Base-by-base conservation (phyloP, 1,140 invertebrate genomes). In the Diorhabda carinulata region DNA sequence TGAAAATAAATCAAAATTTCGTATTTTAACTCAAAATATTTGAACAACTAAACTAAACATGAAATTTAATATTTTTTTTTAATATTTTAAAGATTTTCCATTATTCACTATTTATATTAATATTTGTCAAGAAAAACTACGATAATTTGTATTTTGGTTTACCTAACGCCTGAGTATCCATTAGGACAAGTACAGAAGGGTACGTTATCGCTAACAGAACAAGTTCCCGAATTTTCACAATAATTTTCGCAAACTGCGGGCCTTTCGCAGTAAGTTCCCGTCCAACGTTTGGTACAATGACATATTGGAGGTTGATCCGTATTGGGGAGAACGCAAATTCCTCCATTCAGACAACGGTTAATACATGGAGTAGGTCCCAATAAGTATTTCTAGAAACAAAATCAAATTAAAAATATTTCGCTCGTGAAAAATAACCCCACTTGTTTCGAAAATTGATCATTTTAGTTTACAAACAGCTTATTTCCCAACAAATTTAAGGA, bases 141-240 rank as follows among this genome's bases (percentile, higher is more conserved):
- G 25, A 25, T 25, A 25, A 25, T 25, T 41, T 61, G 59, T 10
- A 4, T 52, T 5, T 6, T 52, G 2, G n/a, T n/a, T 52, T 4
- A 52, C 47, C n/a, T 52, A 3, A 52, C 47, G 6, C 47, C 47
- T 4, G 47, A 52, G 65, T 67, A 75, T 59, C 64, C 71, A 2
- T 63, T 8, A 0, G 74, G 69, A 68, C 78, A 80, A 45, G 60
- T 60, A 69, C 76, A 85, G 69, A 81, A 82, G 4, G 83, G 83
- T 58, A 81, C 77, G 25, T 80, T 80, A 72, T 82, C 82, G 10
- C 75, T 80, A 0, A 79, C 74, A 5, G 74, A 74, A 71, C 88
- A 90, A 6, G 82, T 83, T 43, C 85, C 89, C 43, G 82, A 82
- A 78, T 88, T 87, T 66, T 83, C 78, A 77, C 90, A 91, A 70